These are phyloP conservation scores for Paracentrotus lividus DNA, from an alignment of 53 echinoderm and acorn worm genomes.

Conservation along the genomic window DNA sequence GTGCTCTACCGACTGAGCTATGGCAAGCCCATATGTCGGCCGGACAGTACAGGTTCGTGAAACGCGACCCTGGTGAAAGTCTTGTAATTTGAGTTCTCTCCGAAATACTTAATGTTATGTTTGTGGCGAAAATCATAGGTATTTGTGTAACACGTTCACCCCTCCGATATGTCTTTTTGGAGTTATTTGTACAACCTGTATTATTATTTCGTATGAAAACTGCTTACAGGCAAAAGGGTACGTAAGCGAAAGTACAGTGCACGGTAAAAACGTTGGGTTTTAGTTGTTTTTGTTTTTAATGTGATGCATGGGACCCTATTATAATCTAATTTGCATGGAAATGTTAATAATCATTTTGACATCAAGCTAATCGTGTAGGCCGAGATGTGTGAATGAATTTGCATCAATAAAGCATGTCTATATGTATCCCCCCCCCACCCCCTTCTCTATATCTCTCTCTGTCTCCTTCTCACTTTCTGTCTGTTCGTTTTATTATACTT, in stretches of 20 bases:
- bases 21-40: too few species aligned
- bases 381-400: neutral
- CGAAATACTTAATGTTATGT: too few species aligned
- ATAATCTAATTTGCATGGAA: neutral
- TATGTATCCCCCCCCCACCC: neutral
- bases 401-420: too few species aligned
- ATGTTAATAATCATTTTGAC: neutral
- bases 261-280: neutral
- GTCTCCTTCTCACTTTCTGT: neutral
- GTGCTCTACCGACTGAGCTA: too few species aligned
- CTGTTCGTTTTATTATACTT: too few species aligned
- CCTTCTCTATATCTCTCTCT: neutral
- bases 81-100: too few species aligned
- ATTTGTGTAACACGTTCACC: neutral
- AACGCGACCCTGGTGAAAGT: too few species aligned
- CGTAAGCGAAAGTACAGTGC: neutral
- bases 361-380: neutral
- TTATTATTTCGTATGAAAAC: neutral
- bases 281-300: too few species aligned
- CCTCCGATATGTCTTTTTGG: neutral
- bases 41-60: too few species aligned
- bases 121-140: too few species aligned
- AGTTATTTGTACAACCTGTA: slow-evolving; percentile 15
- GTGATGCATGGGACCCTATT: neutral
- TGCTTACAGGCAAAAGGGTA: neutral